Evolutionary conservation across 2,797 vertebrate species (phyloP), one percentile per base, ranked within the genome.

Genomic region (Coregonus ussuriensis): DNA sequence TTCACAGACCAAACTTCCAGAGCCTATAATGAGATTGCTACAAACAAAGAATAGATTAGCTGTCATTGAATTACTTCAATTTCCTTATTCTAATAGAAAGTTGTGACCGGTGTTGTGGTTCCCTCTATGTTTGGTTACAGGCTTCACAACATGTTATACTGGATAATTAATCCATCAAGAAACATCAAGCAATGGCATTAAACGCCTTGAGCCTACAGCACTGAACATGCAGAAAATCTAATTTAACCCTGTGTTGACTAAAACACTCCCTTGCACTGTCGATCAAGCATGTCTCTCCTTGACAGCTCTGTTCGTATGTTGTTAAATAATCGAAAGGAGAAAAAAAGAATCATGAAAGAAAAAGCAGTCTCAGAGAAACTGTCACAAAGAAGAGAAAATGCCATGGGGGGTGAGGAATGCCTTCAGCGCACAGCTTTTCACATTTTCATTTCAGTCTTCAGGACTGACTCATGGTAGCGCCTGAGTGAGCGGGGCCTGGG

Each of bases 391-490:
- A 90, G 91, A 82, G 88, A 89, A 88, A 91, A 91, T 82, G 91
- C 91, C 91, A 91, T 84, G 87, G 93, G 93, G 94, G 91, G 88
- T 81, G 85, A 93, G 93, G 93, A 94, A 94, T 93, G 94, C 92
- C 93, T 96, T 95, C 91, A 89, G 93, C 87, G 88, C 83, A 82
- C 88, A 89, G 94, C 93, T 95, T 96, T 96, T 94, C 94, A 96
- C 95, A 95, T 95, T 96, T 96, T 96, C 95, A 97, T 96, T 96
- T 94, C 89, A 89, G 94, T 90, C 89, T 88, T 85, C 82, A 89
- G 92, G 95, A 94, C 93, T 94, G 94, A 95, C 95, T 96, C 87
- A 84, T 94, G 95, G 93, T 94, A 95, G 92, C 90, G 93, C 85
- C 90, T 92, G 88, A 95, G 95, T 91, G 91, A 94, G 91, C 87